Evolutionary conservation across 2,113 vertebrate species (phyloP).

Genomic region (Crocuta crocuta): DNA sequence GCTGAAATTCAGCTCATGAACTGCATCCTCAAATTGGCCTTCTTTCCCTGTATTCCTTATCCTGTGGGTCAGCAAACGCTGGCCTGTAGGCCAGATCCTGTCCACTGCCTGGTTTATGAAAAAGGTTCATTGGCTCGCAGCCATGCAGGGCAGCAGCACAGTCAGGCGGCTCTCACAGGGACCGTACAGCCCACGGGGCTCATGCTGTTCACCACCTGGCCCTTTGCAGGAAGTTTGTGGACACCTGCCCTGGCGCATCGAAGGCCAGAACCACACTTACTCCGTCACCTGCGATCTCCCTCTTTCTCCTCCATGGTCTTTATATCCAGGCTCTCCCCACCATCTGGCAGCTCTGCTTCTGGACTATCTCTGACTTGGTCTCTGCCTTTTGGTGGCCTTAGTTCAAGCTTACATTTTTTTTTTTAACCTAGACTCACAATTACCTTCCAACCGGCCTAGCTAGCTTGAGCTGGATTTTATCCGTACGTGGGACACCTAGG

Average conservation of each 20-base stretch:
- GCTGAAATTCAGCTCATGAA: background rate
- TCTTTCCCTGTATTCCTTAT: background rate
- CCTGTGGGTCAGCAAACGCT: background rate
- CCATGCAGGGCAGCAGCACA: background rate
- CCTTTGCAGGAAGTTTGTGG: background rate
- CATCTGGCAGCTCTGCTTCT: background rate
- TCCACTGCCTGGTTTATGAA: background rate
- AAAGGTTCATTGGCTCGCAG: background rate
- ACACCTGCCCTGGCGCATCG: too few relatives aligned
- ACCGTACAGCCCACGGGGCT: accelerated
- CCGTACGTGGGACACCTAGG: background rate
- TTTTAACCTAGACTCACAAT: background rate
- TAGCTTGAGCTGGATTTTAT: background rate
- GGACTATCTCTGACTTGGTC: background rate
- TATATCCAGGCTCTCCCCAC: background rate
- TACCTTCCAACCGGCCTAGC: background rate
- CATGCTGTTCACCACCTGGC: background rate
- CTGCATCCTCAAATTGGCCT: background rate
- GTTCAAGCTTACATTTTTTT: background rate
- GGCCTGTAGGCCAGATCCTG: background rate
- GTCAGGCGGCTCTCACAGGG: background rate
- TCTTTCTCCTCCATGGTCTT: background rate
- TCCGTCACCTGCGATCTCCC: background rate
- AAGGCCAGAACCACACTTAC: background rate
- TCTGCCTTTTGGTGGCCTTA: background rate